Base-by-base conservation (phyloP, 1,140 invertebrate species). In the Formica selysi region DNA sequence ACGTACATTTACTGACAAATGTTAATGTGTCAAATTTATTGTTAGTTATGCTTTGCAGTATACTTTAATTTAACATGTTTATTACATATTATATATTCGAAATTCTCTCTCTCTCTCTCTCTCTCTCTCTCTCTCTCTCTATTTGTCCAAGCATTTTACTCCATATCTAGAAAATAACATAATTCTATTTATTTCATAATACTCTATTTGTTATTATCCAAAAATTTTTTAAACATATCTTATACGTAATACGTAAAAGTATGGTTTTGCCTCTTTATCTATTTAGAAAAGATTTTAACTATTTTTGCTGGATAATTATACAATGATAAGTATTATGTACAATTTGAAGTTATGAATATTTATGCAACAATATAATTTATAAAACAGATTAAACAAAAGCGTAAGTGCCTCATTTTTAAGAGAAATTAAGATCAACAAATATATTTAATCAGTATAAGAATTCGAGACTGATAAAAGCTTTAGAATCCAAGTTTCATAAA, bases 341-440 rank as follows among this genome's bases (percentile, higher is more conserved):
- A 67, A 38, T 67, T 67, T 6, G 26, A 51, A 41, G 26, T 64
- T 64, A 64, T 32, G 6, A 78, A 48, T 32, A 78, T 64, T 62
- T 44, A 32, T 16, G 26, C 1, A 19, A 36, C 10, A 1, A 13
- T n/a, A 51, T 51, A 41, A 67, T 67, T 67, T 51, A 67, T 67
- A 41, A 78, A 65, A 19, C 29, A 36, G 26, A 65, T 78, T 65
- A 78, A 67, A 67, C 13, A 67, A 79, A n/a, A n/a, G 22, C n/a
- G 44, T 13, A 44, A 10, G 32, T 29, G 19, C 3, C 4, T 59
- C 26, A 44, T 48, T 79, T 79, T 36, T 67, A 62, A 67, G 29
- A 79, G 61, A 67, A 79, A 79, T 79, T 67, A 79, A 79, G 29
- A 61, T 67, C 61, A 79, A 51, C 19, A 7, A 59, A 51, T 67